Evolutionary conservation across 1,140 invertebrate species (phyloP).

Genomic region (Cherax destructor): DNA sequence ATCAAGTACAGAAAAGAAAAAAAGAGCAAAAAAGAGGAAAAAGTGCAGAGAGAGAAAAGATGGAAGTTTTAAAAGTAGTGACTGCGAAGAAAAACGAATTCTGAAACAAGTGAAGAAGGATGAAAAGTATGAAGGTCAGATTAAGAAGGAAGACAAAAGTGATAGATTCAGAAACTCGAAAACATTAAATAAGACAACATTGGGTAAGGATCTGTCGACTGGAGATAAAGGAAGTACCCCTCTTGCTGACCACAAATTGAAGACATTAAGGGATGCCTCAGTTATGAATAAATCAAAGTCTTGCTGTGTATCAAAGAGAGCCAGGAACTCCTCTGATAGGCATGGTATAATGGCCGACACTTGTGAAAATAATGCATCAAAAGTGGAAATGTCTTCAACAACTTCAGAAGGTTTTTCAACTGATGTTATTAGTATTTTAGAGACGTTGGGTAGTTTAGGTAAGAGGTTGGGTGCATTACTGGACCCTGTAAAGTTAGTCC

Average conservation of each 20-base stretch:
- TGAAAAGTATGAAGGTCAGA: background rate
- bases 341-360: no score
- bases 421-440: constrained; percentile 21
- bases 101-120: background rate
- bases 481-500: background rate
- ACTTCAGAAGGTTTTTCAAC: background rate
- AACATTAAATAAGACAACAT: background rate
- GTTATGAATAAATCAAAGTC: no score
- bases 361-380: background rate
- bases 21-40: background rate
- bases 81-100: no score
- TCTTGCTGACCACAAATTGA: background rate
- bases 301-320: no score
- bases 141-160: background rate
- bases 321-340: no score
- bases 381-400: constrained; percentile 16
- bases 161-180: background rate
- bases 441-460: constrained; percentile 11
- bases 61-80: background rate
- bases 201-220: background rate
- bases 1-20: background rate
- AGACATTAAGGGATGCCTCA: background rate
- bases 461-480: constrained; percentile 17
- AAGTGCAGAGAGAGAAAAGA: background rate
- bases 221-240: background rate